Percentiles rank a stretch among this genome's conserved stretches.
phyloP scores from a whole-genome alignment of 2,888 invertebrate species.

The Bellardia pandia region DNA sequence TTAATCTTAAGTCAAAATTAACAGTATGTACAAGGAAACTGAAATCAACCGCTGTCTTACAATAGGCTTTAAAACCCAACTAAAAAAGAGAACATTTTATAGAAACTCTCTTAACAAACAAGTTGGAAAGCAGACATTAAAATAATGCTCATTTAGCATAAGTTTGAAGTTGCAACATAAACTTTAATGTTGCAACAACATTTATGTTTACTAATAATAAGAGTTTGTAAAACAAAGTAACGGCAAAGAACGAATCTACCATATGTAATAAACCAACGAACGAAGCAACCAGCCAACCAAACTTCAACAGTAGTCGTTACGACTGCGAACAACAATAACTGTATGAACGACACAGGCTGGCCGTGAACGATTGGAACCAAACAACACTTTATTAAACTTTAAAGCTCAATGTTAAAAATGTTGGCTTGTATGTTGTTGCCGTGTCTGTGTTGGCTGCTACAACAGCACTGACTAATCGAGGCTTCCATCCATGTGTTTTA shows the following conservation, averaged over 20 bases:
- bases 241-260: neutral
- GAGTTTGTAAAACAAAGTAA: constrained; percentile 1
- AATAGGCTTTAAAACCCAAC: constrained; percentile 6
- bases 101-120: constrained; percentile 29
- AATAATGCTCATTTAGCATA: neutral
- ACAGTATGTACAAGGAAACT: neutral
- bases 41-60: constrained; percentile 3
- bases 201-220: neutral
- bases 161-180: constrained; percentile 52
- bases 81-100: neutral
- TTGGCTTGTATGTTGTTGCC: constrained; percentile 1
- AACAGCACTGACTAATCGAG: neutral
- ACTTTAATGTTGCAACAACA: constrained; percentile 29
- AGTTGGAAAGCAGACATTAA: neutral
- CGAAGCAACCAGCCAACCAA: neutral
- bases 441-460: neutral
- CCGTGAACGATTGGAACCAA: neutral
- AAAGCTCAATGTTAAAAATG: constrained; percentile 30
- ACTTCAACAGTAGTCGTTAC: neutral
- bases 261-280: neutral
- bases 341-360: neutral
- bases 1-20: neutral
- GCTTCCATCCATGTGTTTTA: constrained; percentile 19
- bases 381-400: constrained; percentile 6
- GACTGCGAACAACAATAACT: neutral